Percentiles rank a stretch among this genome's conserved stretches.
Conservation (phyloP, 1,140 invertebrate genomes). For the Calliopsis andreniformis region DNA sequence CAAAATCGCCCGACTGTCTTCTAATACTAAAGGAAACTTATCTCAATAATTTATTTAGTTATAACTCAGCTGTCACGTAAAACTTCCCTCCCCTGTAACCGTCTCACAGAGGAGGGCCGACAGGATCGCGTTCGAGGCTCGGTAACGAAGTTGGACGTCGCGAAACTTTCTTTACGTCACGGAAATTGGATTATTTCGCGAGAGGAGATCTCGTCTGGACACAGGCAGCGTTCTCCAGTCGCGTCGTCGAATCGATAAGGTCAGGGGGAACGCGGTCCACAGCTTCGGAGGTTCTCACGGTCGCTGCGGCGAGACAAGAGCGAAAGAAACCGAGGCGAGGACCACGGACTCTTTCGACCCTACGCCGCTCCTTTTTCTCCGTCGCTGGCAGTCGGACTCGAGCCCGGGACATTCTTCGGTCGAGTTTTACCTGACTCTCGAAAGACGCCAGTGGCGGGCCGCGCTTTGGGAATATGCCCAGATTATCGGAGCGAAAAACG, state of each 20-base stretch:
- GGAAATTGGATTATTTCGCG: constrained; percentile 35
- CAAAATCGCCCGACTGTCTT: no score
- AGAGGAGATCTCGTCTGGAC: constrained; percentile 9
- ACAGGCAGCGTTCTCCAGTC: no score
- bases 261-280: no score
- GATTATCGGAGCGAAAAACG: neutral
- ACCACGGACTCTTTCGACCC: neutral
- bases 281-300: constrained; percentile 24
- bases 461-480: neutral
- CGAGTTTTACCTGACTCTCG: constrained; percentile 48
- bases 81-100: constrained; percentile 32
- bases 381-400: no score
- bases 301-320: constrained; percentile 23
- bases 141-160: constrained; percentile 37
- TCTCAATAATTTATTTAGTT: no score
- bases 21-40: no score
- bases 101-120: neutral
- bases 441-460: neutral
- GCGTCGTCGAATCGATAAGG: no score
- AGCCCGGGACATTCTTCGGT: constrained; percentile 28
- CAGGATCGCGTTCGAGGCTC: constrained; percentile 6
- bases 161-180: constrained; percentile 12
- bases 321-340: constrained; percentile 37
- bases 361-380: constrained; percentile 10
- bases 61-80: constrained; percentile 11